These are phyloP conservation scores for Zelostemma sp. DNA, from an alignment of 1,140 invertebrate genomes.

Conservation along the genomic window DNA sequence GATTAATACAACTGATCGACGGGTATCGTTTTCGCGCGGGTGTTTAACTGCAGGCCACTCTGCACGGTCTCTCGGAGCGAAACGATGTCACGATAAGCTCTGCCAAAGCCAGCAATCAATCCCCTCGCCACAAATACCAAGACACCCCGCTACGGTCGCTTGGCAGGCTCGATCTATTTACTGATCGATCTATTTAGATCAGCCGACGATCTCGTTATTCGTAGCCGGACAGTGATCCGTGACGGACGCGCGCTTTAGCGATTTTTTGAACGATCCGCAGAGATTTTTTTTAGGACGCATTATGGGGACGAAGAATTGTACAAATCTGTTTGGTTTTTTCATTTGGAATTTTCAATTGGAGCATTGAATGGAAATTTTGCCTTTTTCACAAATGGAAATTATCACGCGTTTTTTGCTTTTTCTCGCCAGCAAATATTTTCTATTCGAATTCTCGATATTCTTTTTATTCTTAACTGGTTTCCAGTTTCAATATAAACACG, in stretches of 20 bases:
- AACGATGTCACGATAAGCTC: constrained; percentile 68
- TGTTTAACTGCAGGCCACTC: constrained; percentile 37
- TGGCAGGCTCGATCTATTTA: constrained; percentile 66
- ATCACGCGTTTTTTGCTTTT: too few relatives aligned
- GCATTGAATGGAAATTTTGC: too few relatives aligned
- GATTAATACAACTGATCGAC: constrained; percentile 38
- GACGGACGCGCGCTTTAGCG: constrained; percentile 2
- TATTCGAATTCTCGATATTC: too few relatives aligned
- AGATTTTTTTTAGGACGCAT: too few relatives aligned
- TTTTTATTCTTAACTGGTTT: too few relatives aligned
- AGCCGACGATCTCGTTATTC: constrained; percentile 62
- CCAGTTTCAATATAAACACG: too few relatives aligned
- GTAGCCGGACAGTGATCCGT: constrained; percentile 31
- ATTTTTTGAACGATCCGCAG: too few relatives aligned
- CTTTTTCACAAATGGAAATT: too few relatives aligned
- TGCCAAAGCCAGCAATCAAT: constrained; percentile 63
- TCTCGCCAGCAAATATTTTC: too few relatives aligned
- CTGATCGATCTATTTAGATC: constrained; percentile 70
- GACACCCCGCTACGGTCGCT: constrained; percentile 50
- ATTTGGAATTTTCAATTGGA: too few relatives aligned
- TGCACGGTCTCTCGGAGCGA: constrained; percentile 45
- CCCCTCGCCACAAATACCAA: constrained; percentile 59
- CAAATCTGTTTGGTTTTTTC: too few relatives aligned
- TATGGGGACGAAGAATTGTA: neutral
- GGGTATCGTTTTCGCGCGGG: constrained; percentile 37